Evolutionary conservation across 1,140 invertebrate genomes (phyloP), one percentile per base, ranked within the genome.

Genomic region (Trichogramma pretiosum): DNA sequence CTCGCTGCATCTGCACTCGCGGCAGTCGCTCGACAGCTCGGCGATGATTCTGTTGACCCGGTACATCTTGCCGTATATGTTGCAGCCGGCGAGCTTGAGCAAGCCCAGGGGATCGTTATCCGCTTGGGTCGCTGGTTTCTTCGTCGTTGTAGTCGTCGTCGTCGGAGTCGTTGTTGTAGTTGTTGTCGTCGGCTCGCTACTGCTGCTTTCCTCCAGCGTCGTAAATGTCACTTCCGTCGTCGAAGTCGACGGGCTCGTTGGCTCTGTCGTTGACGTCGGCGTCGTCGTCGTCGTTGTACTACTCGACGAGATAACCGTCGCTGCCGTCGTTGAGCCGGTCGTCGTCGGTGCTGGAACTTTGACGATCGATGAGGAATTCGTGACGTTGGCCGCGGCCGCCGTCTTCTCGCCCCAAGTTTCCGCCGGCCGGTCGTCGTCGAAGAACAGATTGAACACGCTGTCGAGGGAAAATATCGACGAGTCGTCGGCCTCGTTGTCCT

Each of bases 51-150:
- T 76, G 4, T 86, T 87, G 2, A 92, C 83, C 5, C 82, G 76
- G 65, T 93, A 92, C 84, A 92, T 91, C 54, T 82, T 77, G 3
- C 90, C 89, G 60, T 92, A 93, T 56, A 93, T 92, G 70, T 93
- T 93, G 60, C 90, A 93, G 1, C 89, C 89, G 9, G 85, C 86
- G 50, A 92, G 62, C 64, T 89, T 89, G 17, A 91, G 67, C 26
- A 84, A 56, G 22, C 77, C 77, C n/a, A n/a, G n/a, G n/a, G n/a
- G n/a, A n/a, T 54, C 38, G 56, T 52, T 46, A 50, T 64, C 38
- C 10, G 42, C 47, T 46, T 53, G 40, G n/a, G 54, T 57, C n/a
- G n/a, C n/a, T 39, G 53, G 50, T 34, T 22, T 45, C 36, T 53
- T 52, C 37, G 53, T 57, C 41, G 56, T 47, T 32, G 22, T 52